Percentiles rank a stretch among this genome's conserved stretches.
Evolutionary conservation across 2,888 invertebrate genomes (phyloP).

Genomic region (Phengaris alcon): DNA sequence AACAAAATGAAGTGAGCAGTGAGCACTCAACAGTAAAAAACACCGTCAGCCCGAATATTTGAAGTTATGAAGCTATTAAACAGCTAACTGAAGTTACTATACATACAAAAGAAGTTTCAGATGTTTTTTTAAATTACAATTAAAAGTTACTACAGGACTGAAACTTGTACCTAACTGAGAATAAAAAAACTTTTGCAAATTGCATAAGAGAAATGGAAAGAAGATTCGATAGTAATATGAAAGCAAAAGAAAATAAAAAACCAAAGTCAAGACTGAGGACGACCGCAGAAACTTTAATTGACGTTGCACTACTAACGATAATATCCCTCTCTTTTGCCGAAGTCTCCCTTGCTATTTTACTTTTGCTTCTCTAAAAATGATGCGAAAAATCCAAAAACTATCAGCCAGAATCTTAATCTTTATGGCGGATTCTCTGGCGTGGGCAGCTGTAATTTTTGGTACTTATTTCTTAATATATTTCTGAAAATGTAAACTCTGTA

Average conservation of each 20-base stretch:
- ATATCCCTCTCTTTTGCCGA: constrained; percentile 59
- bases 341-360: constrained; percentile 52
- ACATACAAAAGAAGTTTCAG: no score
- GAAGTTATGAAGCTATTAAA: no score
- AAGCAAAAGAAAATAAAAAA: not conserved
- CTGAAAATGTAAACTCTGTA: constrained; percentile 33
- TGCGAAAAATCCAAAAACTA: constrained; percentile 48
- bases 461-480: constrained; percentile 49
- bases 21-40: not conserved
- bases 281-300: constrained; percentile 52
- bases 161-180: no score
- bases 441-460: constrained; percentile 52
- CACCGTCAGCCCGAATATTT: not conserved
- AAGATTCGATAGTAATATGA: not conserved
- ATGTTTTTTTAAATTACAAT: no score
- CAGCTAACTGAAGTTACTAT: no score
- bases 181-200: no score
- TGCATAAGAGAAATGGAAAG: not conserved
- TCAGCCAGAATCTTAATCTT: constrained; percentile 39
- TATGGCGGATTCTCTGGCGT: constrained; percentile 42
- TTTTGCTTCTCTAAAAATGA: constrained; percentile 52
- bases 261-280: constrained; percentile 44
- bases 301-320: constrained; percentile 54
- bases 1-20: not conserved
- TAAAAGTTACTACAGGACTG: no score